phyloP scores from a whole-genome alignment of 2,113 vertebrate species.

The Octodon degus region DNA sequence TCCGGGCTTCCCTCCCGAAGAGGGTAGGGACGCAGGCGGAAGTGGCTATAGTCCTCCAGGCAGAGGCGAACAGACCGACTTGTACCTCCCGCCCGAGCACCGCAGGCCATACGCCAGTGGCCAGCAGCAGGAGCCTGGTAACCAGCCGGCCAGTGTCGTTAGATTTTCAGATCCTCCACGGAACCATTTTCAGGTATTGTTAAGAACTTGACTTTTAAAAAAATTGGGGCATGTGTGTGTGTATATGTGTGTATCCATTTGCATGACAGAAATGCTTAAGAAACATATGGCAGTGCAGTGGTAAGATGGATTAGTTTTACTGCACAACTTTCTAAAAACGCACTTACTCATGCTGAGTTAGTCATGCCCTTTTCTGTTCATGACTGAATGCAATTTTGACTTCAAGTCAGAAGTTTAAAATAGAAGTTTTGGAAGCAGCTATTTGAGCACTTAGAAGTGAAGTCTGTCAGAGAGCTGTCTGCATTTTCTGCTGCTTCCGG shows the following conservation, averaged over 20 bases:
- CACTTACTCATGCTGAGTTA: background rate
- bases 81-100: constrained; percentile 85
- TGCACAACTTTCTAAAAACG: background rate
- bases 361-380: constrained; percentile 56
- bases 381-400: constrained; percentile 13
- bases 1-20: constrained; percentile 80
- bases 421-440: constrained; percentile 36
- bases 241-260: background rate
- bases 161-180: constrained; percentile 82
- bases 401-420: constrained; percentile 47
- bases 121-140: constrained; percentile 82
- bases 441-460: background rate
- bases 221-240: background rate
- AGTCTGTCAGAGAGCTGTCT: background rate
- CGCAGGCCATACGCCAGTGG: constrained; percentile 85
- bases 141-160: constrained; percentile 79
- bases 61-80: constrained; percentile 82
- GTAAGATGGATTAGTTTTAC: constrained; percentile 44
- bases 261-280: background rate
- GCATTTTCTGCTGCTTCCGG: background rate
- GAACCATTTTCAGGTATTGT: constrained; percentile 89
- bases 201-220: constrained; percentile 52
- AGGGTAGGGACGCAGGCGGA: constrained; percentile 83
- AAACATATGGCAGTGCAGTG: background rate
- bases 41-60: constrained; percentile 86